These are phyloP conservation scores for Pleuronectes platessa DNA, from an alignment of 2,113 vertebrate species.

Conservation along the genomic window DNA sequence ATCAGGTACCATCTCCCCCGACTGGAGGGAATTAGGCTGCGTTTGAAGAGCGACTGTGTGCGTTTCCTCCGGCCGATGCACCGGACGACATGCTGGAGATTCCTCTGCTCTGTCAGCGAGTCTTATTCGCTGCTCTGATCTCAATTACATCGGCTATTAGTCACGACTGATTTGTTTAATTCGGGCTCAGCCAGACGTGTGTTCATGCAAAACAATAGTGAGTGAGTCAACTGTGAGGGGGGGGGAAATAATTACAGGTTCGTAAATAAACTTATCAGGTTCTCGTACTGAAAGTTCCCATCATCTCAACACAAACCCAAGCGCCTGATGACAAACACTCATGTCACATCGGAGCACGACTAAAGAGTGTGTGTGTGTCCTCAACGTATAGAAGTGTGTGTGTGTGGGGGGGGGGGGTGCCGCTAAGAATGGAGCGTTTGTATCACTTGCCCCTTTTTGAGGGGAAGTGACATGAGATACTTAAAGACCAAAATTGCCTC, in stretches of 20 bases:
- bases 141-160: slow-evolving; percentile 50
- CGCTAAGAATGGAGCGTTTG: slow-evolving; percentile 62
- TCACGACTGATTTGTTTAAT: slow-evolving; percentile 39
- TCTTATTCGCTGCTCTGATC: slow-evolving; percentile 42
- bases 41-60: slow-evolving; percentile 37
- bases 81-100: slow-evolving; percentile 18
- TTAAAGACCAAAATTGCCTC: slow-evolving; percentile 80
- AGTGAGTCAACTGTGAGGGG: background rate
- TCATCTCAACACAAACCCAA: too few relatives aligned
- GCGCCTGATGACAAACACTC: slow-evolving; percentile 11
- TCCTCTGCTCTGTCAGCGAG: slow-evolving; percentile 32
- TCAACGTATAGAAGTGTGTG: slow-evolving; percentile 9
- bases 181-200: slow-evolving; percentile 14
- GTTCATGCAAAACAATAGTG: slow-evolving; percentile 9
- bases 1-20: slow-evolving; percentile 66
- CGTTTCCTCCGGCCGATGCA: slow-evolving; percentile 8
- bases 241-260: slow-evolving; percentile 8
- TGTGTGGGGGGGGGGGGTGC: slow-evolving; percentile 25
- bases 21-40: slow-evolving; percentile 54
- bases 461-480: slow-evolving; percentile 81
- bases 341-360: slow-evolving; percentile 14
- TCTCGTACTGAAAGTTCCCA: background rate
- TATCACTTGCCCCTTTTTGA: slow-evolving; percentile 74
- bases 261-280: slow-evolving; percentile 3
- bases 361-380: slow-evolving; percentile 1